Conservation (phyloP, 2,888 invertebrate genomes). For the Mimas tiliae region DNA sequence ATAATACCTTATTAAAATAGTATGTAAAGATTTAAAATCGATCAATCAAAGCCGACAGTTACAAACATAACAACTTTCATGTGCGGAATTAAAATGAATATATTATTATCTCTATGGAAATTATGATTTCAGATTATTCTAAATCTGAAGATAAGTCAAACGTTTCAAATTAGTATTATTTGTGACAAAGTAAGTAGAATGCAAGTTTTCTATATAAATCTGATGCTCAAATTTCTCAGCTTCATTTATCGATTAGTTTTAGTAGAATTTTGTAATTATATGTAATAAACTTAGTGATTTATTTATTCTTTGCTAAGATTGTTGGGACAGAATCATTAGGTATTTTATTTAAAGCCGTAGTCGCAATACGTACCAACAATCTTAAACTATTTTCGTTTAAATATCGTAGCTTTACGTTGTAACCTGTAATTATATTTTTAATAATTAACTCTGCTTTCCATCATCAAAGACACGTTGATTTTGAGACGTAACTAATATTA, state of each 20-base stretch:
- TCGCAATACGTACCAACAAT: slow-evolving; percentile 51
- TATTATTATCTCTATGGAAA: no score
- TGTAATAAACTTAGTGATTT: slow-evolving; percentile 54
- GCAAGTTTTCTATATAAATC: slow-evolving; percentile 50
- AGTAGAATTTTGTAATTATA: slow-evolving; percentile 54
- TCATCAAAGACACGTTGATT: slow-evolving; percentile 58
- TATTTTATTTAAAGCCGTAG: slow-evolving; percentile 62
- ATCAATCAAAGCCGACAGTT: no score
- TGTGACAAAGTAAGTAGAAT: slow-evolving; percentile 72
- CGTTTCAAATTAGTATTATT: slow-evolving; percentile 73
- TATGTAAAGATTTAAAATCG: no score
- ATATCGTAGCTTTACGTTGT: slow-evolving; percentile 56
- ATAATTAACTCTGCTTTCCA: slow-evolving; percentile 53
- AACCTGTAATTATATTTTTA: slow-evolving; percentile 39
- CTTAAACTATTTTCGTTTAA: slow-evolving; percentile 42
- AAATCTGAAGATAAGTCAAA: slow-evolving; percentile 5
- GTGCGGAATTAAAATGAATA: no score
- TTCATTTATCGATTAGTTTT: slow-evolving; percentile 62
- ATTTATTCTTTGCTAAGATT: slow-evolving; percentile 66
- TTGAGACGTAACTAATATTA: slow-evolving; percentile 38
- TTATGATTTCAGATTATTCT: neutral
- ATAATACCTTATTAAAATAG: no score
- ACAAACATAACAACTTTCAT: no score
- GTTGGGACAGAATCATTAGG: slow-evolving; percentile 58
- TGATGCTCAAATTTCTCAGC: slow-evolving; percentile 80